phyloP scores from a whole-genome alignment of 1,140 invertebrate genomes.

The Brachionus angularis region DNA sequence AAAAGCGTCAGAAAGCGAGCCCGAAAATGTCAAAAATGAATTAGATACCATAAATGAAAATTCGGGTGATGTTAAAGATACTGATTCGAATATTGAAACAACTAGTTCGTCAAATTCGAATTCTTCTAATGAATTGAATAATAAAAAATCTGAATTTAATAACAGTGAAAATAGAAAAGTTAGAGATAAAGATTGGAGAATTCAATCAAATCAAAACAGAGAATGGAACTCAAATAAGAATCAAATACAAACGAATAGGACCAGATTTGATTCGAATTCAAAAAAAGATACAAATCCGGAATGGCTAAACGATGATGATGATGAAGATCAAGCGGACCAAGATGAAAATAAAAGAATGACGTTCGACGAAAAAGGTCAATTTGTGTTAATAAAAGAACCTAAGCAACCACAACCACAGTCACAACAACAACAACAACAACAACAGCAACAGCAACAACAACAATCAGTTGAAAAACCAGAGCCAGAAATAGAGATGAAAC shows the following conservation, averaged over 20 bases:
- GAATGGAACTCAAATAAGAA: background rate
- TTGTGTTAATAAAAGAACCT: constrained; percentile 13
- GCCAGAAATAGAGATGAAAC: no score
- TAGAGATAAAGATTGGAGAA: no score
- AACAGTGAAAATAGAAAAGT: background rate
- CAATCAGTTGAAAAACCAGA: no score
- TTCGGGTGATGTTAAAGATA: background rate
- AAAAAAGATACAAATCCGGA: constrained; percentile 10
- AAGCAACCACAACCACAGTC: no score
- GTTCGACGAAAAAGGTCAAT: constrained; percentile 37
- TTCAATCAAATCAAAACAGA: background rate
- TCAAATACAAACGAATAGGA: background rate
- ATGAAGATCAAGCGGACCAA: background rate
- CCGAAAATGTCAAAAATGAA: background rate
- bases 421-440: no score
- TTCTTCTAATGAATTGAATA: background rate
- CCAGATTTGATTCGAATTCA: background rate
- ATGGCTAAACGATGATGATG: constrained; percentile 37
- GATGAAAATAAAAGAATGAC: constrained; percentile 35
- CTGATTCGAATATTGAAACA: no score
- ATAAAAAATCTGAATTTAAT: background rate
- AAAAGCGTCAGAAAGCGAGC: constrained; percentile 4
- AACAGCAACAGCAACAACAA: no score
- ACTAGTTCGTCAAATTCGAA: background rate
- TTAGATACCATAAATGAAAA: background rate